Evolutionary conservation across 1,140 invertebrate genomes (phyloP).

Genomic region (Megalonaias nervosa): DNA sequence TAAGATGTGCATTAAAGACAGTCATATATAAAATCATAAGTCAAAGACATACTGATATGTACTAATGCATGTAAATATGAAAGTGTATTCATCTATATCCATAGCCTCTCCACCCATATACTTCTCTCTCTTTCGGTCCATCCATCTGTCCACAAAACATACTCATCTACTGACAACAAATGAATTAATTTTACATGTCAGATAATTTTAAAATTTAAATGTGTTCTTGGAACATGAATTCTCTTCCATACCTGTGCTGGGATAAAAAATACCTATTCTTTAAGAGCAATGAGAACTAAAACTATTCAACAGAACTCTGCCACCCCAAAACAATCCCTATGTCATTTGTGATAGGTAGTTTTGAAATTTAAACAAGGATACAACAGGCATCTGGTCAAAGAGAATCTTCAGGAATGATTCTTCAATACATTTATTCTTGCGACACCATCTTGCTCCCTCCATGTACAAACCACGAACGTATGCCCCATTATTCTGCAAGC

Average conservation of each 20-base stretch:
- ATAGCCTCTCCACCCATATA: too few relatives aligned
- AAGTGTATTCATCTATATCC: too few relatives aligned
- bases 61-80: too few relatives aligned
- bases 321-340: background rate
- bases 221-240: too few relatives aligned
- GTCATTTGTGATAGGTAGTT: background rate
- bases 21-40: too few relatives aligned
- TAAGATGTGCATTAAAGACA: too few relatives aligned
- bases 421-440: constrained; percentile 53
- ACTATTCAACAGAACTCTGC: background rate
- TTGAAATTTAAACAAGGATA: constrained; percentile 61
- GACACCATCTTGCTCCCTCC: constrained; percentile 70
- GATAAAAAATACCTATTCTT: background rate
- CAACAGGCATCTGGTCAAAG: constrained; percentile 69
- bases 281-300: background rate
- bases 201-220: too few relatives aligned
- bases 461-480: constrained; percentile 69
- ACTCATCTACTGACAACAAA: too few relatives aligned
- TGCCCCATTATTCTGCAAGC: constrained; percentile 65
- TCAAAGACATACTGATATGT: too few relatives aligned
- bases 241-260: background rate
- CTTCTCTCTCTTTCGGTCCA: too few relatives aligned
- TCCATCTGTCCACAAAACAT: too few relatives aligned
- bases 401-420: constrained; percentile 69
- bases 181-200: too few relatives aligned